A percentile compares a stretch with the other conserved stretches of the same genome.
Evolutionary conservation across 1,140 invertebrate genomes (phyloP).

Genomic region (Paraescarpia echinospica): DNA sequence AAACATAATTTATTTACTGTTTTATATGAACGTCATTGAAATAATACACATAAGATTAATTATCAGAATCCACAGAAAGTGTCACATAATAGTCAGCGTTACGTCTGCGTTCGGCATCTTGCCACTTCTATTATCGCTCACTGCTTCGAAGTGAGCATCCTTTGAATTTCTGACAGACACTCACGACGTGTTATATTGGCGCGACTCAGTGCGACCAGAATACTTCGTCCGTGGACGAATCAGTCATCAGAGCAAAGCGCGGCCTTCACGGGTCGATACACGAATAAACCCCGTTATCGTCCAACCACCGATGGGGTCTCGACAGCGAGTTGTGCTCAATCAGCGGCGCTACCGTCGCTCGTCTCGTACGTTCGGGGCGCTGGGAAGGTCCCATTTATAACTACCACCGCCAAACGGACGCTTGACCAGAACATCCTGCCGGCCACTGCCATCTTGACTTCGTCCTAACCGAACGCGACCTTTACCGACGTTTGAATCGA

Average conservation of each 20-base stretch:
- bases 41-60: background rate
- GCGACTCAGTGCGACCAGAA: background rate
- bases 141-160: background rate
- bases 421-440: background rate
- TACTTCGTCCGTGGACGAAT: background rate
- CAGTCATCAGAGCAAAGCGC: background rate
- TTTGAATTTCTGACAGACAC: background rate
- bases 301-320: background rate
- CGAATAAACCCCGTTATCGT: background rate
- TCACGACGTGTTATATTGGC: background rate
- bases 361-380: background rate
- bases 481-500: background rate
- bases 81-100: background rate
- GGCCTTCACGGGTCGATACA: background rate
- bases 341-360: background rate
- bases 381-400: background rate
- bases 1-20: background rate
- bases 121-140: background rate
- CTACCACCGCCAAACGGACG: background rate
- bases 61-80: background rate
- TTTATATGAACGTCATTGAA: background rate
- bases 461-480: background rate
- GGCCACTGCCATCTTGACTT: background rate
- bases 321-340: background rate
- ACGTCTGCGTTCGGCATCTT: background rate